Base-by-base conservation (phyloP, 1,140 invertebrate genomes). In the Drepana arcuata region DNA sequence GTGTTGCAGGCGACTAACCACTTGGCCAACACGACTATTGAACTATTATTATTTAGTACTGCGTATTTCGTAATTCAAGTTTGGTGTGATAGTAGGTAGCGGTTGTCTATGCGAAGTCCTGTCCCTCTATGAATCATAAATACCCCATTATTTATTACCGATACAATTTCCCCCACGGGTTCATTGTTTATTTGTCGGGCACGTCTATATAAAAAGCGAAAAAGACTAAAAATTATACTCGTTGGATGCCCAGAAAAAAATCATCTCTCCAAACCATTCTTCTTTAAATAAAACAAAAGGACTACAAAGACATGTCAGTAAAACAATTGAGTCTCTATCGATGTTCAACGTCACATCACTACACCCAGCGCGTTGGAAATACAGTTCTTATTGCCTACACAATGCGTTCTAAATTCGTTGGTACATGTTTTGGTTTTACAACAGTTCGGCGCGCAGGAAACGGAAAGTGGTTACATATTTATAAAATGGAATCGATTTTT, bases 401-500 rank as follows among this genome's bases (percentile, higher is more conserved):
- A 4, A 21, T 16, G 11, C 11, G 2, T 31, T 45, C 21, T 3
- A 13, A n/a, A 14, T 34, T 34, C 13, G 21, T 14, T 25, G 2
- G 16, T 0, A 10, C 9, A 26, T 0, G 13, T 11, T 13, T n/a
- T 10, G 12, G 11, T 9, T 48, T 11, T 53, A 40, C 25, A 31
- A 36, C 54, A 14, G 14, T 71, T 48, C 21, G 47, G 34, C 34
- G 33, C 41, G 63, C 25, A 26, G 21, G 32, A 40, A 65, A 58
- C 15, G 57, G n/a, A 62, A 75, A 78, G 68, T 63, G 70, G 77
- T 75, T 78, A 78, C 77, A 81, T 78, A 81, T 81, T 81, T 81
- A 81, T 77, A 74, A 78, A 81, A 78, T 72, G 77, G 71, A 77
- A 81, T 81, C 77, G 77, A 81, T 81, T 81, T 80, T 81, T 74